These are phyloP conservation scores for Peromyscus aztecus DNA, from an alignment of 2,797 vertebrate species.

Conservation along the genomic window DNA sequence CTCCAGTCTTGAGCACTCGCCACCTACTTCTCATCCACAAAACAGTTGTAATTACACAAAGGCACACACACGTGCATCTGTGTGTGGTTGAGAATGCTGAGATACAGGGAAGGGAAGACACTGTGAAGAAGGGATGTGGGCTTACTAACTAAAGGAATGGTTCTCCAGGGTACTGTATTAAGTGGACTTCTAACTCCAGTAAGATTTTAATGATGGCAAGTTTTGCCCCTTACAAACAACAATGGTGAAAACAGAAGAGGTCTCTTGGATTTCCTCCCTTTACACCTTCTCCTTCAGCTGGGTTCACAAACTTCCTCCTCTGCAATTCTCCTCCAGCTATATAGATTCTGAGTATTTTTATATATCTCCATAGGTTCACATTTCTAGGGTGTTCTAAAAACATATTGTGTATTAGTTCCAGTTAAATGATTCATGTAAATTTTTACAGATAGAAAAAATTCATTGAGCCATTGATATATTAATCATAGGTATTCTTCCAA, in stretches of 20 bases:
- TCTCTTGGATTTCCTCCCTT: not conserved
- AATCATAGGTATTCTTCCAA: not conserved
- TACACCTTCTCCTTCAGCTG: not conserved
- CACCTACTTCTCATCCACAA: not conserved
- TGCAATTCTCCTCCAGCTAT: not conserved
- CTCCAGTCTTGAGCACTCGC: not conserved
- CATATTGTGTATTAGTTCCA: conserved; percentile 40
- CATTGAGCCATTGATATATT: not conserved
- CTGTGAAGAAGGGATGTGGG: not conserved
- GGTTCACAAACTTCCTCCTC: not conserved
- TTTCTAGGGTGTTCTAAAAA: conserved; percentile 24
- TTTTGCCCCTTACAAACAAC: not conserved
- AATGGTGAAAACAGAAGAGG: not conserved
- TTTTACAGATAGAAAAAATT: conserved; percentile 7
- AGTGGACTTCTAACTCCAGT: not conserved
- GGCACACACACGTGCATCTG: too few species aligned
- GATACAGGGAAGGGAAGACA: not conserved
- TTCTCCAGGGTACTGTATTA: not conserved
- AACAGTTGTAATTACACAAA: not conserved
- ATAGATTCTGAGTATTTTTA: not conserved
- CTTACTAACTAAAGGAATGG: not conserved
- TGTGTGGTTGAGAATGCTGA: not conserved
- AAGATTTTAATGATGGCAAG: not conserved
- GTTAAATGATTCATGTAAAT: conserved; percentile 25
- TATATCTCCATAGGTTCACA: not conserved